These are phyloP conservation scores for Mellivora capensis DNA, from an alignment of 2,113 vertebrate genomes.

Conservation along the genomic window DNA sequence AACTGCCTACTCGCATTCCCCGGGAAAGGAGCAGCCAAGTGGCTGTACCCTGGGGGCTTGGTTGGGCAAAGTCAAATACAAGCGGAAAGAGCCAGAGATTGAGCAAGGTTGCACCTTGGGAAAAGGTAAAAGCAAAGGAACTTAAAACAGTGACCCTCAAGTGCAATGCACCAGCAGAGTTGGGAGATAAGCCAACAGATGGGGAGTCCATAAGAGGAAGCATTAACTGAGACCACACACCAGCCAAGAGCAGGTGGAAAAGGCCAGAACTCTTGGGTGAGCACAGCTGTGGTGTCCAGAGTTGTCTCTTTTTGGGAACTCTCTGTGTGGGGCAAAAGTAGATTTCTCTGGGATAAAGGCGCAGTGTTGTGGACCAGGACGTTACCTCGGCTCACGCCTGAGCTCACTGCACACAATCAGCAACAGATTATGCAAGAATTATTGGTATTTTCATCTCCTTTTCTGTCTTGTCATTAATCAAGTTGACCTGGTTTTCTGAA, in stretches of 20 bases:
- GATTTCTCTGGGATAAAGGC: neutral
- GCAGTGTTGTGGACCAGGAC: neutral
- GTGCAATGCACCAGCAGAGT: fast-evolving
- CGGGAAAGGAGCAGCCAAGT: neutral
- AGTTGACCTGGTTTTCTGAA: slow-evolving; percentile 30
- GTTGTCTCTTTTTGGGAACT: neutral
- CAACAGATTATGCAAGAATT: slow-evolving; percentile 19
- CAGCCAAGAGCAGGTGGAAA: neutral
- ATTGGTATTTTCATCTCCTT: slow-evolving; percentile 3
- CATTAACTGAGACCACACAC: neutral
- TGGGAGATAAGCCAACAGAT: neutral
- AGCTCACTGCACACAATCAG: neutral
- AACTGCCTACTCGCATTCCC: neutral
- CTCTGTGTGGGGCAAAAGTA: neutral
- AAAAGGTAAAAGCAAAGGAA: neutral
- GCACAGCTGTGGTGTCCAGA: neutral
- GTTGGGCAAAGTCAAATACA: neutral
- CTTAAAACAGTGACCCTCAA: neutral
- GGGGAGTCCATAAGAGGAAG: neutral
- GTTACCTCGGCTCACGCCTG: neutral
- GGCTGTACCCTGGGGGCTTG: neutral
- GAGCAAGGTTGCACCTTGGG: neutral
- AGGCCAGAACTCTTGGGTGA: neutral
- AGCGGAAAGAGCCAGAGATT: neutral
- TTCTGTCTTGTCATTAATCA: slow-evolving; percentile 44